Base-by-base conservation (phyloP, 2,888 invertebrate genomes). In the Torymus aiolomorphi region DNA sequence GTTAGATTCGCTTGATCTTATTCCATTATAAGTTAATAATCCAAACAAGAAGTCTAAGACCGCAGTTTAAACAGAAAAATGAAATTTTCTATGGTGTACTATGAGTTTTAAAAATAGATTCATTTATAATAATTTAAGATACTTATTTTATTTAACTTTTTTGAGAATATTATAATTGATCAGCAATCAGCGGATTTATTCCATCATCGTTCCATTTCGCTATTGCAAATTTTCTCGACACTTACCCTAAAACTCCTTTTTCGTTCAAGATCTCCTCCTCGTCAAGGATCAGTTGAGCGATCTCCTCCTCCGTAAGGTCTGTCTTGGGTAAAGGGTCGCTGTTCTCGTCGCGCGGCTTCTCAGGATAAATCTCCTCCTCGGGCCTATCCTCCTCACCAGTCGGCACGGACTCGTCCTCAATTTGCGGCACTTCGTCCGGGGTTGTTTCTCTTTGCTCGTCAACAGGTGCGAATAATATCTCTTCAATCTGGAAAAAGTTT, bases 231-330 rank as follows among this genome's bases (percentile, higher is more conserved):
- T 56, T 14, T 56, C 24, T 62, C 52, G 12, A 16, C 13, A 81
- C 83, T 86, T 87, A 94, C 94, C 94, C 94, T 87, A 94, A 91
- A n/a, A 94, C 93, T 85, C 94, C 94, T 82, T 94, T 93, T 79
- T 94, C 94, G 18, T 85, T 76, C 8, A 94, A 85, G 86, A 94
- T 92, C 87, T 95, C 95, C 0, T 94, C 92, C 86, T 95, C 94
- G 42, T 94, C 94, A 0, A 94, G 93, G 81, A 95, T 92, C 31
- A 94, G 90, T 76, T 93, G 94, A 0, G 94, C 94, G 69, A 95
- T 94, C 88, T 94, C 93, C 77, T 94, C 93, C 82, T 94, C 94
- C 0, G 94, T 93, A 70, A 94, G 86, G 85, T 92, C 91, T 84
- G 89, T 87, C 78, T 90, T 90, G 18, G 88, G 85, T 59, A 90